Evolutionary conservation across 2,888 invertebrate genomes (phyloP).

Genomic region (Euzetes globulus): DNA sequence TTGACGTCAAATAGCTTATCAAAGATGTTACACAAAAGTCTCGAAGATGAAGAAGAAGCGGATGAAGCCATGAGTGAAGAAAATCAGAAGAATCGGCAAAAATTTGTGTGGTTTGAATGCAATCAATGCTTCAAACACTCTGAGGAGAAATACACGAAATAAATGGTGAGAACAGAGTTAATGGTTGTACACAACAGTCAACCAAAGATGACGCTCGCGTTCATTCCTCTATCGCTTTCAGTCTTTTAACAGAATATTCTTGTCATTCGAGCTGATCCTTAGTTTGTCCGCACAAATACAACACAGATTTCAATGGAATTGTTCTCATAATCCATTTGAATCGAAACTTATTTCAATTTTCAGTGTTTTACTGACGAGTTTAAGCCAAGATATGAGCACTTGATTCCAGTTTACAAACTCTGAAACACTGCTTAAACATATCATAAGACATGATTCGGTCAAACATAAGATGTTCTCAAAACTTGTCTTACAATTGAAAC

Average conservation of each 20-base stretch:
- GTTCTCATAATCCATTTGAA: neutral
- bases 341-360: neutral
- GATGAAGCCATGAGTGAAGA: neutral
- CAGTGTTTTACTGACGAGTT: neutral
- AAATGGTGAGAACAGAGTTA: no score
- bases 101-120: neutral
- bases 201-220: neutral
- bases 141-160: no score
- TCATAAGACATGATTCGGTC: neutral
- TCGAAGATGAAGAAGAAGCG: neutral
- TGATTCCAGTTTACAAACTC: neutral
- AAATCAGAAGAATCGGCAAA: neutral
- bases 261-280: neutral
- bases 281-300: neutral
- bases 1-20: constrained; percentile 9
- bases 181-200: neutral
- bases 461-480: neutral
- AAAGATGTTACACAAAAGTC: constrained; percentile 1
- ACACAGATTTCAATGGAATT: neutral
- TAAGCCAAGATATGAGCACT: neutral
- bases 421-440: neutral
- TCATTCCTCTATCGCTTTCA: neutral
- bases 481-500: neutral
- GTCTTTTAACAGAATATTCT: neutral
- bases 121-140: neutral